These are phyloP conservation scores for Halichoeres trimaculatus DNA, from an alignment of 2,113 vertebrate genomes.

Conservation along the genomic window DNA sequence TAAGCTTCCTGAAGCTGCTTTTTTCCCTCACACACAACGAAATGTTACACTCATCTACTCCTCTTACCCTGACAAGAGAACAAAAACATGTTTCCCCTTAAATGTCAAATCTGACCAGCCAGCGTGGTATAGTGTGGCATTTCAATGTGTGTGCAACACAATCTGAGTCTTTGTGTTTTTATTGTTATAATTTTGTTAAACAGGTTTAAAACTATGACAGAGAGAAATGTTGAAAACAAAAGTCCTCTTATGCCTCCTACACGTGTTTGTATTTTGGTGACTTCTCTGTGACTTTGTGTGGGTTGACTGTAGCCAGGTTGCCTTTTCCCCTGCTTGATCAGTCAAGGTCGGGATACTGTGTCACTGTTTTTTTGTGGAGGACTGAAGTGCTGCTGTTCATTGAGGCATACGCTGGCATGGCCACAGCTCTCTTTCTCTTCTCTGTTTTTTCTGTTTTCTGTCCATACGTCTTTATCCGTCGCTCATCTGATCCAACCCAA, in stretches of 20 bases:
- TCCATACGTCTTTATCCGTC: slow-evolving; percentile 34
- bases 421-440: slow-evolving; percentile 20
- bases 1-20: not conserved
- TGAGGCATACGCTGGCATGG: slow-evolving; percentile 44
- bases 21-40: not conserved
- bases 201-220: slow-evolving; percentile 23
- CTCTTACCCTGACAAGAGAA: not conserved
- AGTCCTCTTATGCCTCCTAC: slow-evolving; percentile 6
- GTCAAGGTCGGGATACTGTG: slow-evolving; percentile 61
- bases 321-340: slow-evolving; percentile 53
- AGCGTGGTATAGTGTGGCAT: not conserved
- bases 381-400: slow-evolving; percentile 53
- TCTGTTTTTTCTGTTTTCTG: slow-evolving; percentile 17
- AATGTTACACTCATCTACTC: no score
- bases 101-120: not conserved
- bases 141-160: not conserved
- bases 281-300: slow-evolving; percentile 12
- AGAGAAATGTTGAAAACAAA: slow-evolving; percentile 17
- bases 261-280: slow-evolving; percentile 16
- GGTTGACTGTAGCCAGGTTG: slow-evolving; percentile 22
- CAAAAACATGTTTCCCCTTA: not conserved
- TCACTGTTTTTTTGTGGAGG: slow-evolving; percentile 54
- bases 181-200: slow-evolving; percentile 15
- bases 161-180: not conserved
- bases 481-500: slow-evolving; percentile 34